A percentile compares a stretch with the other conserved stretches of the same genome.
phyloP scores from a whole-genome alignment of 2,888 invertebrate species.

The Conops quadrifasciatus region DNA sequence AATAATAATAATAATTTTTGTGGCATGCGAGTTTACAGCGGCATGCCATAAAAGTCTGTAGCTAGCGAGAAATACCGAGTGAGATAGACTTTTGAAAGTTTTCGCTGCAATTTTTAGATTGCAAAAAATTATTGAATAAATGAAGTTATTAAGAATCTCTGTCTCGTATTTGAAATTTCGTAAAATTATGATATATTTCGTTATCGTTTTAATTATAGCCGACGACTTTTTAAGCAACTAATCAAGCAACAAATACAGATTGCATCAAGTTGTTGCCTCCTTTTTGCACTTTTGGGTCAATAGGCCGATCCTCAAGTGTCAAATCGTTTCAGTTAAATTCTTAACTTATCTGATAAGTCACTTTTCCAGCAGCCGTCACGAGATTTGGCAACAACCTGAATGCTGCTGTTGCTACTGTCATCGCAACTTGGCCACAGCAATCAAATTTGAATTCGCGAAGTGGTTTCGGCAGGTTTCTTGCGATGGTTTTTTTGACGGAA shows the following conservation, averaged over 20 bases:
- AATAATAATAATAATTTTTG: conserved; percentile 7
- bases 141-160: no score
- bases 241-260: background rate
- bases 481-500: no score
- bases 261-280: background rate
- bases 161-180: background rate
- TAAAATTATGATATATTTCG: background rate
- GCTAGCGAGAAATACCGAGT: background rate
- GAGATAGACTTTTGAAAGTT: background rate
- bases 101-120: background rate
- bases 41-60: background rate
- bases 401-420: no score
- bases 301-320: background rate
- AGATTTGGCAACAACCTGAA: no score
- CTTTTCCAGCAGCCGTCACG: no score
- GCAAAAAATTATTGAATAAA: background rate
- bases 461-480: no score
- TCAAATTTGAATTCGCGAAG: no score
- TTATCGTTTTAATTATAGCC: background rate
- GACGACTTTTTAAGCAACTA: background rate
- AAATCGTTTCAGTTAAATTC: background rate
- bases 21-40: conserved; percentile 16
- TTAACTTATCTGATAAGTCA: background rate
- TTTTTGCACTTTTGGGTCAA: background rate
- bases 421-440: no score